phyloP scores from a whole-genome alignment of 1,140 invertebrate species.

The Drosophila arizonae region DNA sequence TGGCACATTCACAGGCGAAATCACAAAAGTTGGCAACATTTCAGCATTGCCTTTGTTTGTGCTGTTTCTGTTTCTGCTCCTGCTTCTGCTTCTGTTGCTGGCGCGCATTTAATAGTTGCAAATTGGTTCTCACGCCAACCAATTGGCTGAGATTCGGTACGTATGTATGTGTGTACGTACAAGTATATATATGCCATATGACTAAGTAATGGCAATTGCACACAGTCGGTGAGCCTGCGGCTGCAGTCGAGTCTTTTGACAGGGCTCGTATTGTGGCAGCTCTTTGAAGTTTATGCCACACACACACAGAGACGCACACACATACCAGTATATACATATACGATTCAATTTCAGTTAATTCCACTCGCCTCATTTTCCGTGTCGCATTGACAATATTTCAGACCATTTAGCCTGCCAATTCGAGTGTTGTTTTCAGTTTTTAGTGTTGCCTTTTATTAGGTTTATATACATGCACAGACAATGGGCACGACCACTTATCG shows the following conservation, averaged over 20 bases:
- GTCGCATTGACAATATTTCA: constrained; percentile 18
- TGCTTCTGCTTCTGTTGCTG: constrained; percentile 54
- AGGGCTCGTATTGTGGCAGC: constrained; percentile 4
- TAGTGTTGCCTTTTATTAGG: constrained; percentile 13
- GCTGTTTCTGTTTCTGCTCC: constrained; percentile 39
- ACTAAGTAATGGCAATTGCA: constrained; percentile 39
- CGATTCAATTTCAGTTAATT: neutral
- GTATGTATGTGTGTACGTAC: constrained; percentile 19
- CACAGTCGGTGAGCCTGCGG: constrained; percentile 6
- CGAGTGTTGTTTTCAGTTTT: constrained; percentile 14
- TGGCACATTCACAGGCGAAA: constrained; percentile 58
- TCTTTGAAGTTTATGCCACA: neutral
- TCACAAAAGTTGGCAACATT: constrained; percentile 48
- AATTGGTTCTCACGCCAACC: constrained; percentile 72
- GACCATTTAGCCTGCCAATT: constrained; percentile 36
- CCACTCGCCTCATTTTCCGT: neutral
- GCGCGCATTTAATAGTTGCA: constrained; percentile 74
- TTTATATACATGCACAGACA: constrained; percentile 26
- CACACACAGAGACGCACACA: neutral
- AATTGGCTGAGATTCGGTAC: constrained; percentile 47
- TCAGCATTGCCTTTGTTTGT: constrained; percentile 37
- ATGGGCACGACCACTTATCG: constrained; percentile 65
- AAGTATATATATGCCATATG: constrained; percentile 22
- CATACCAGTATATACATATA: neutral
- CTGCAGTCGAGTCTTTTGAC: constrained; percentile 14